Base-by-base conservation (phyloP, 2,113 vertebrate genomes). In the Galeopterus variegatus region DNA sequence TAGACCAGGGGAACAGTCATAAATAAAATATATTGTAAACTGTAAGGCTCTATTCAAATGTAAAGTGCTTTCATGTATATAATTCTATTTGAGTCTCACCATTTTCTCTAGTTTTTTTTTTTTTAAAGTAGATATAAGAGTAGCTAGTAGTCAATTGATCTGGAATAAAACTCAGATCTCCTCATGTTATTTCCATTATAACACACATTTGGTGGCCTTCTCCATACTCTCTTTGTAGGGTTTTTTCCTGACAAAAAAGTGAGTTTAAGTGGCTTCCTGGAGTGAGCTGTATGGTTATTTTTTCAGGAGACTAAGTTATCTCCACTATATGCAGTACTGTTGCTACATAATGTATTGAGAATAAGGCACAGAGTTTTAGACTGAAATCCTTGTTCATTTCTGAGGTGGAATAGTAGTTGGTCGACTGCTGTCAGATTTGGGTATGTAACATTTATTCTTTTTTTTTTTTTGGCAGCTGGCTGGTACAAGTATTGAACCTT, bases 241-340 rank as follows among this genome's bases (percentile, higher is more conserved):
- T 15, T 94, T 73, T 94, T 79, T 73, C 41, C 41, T 95, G 70
- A 93, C 10, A 41, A 82, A 50, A 76, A 85, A 69, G 7, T 94
- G 31, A 88, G 14, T 62, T 86, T 50, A 18, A 21, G n/a, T 79
- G 21, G n/a, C 31, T 94, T 92, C 15, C 41, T 87, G 48, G 83
- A 83, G 45, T 87, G 52, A 93, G 8, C 41, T 18, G 8, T 15
- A 3, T 17, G 17, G 19, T 75, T 75, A n/a, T 17, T 88, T 88
- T 31, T 83, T 56, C 1, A n/a, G 28, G 50, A 82, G 56, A 75
- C 23, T 41, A 69, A 26, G 67, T 73, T 81, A 36, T 36, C 48
- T 76, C 70, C 26, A 65, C 36, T 77, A 6, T 23, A 24, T 56
- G 50, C 79, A 15, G 3, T 73, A 1, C 14, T 7, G 62, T 89